Base-by-base conservation (phyloP, 2,113 vertebrate species). In the Gallinago undulata region DNA sequence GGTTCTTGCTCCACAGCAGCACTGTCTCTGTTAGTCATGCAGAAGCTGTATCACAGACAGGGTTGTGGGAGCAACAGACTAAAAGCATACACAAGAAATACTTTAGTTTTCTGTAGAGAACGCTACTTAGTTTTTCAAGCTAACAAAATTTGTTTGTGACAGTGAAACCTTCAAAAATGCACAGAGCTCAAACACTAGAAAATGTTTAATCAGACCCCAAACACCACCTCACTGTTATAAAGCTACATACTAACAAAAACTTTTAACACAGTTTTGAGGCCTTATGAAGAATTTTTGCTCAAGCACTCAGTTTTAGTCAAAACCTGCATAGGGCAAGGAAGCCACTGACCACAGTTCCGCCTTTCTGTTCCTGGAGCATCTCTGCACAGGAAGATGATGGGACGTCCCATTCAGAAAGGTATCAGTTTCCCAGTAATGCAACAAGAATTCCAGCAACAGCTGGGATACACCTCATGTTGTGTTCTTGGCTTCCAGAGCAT, bases 191-290 rank as follows among this genome's bases (percentile, higher is more conserved):
- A 59, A 39, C 13, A 64, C 6, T 5, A 10, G 2, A 10, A 27
- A 19, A 15, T 23, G 45, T 84, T 41, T 51, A 3, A 30, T 24
- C 30, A 53, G 31, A 35, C 39, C 50, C 15, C 39, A 51, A 70
- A 75, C 28, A 33, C 5, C 0, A 0, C 1, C 1, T 30, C 18
- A 37, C 3, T 13, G 25, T 21, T 23, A 28, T 33, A 4, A 35
- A 45, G 9, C n/a, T 5, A 47, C 3, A 15, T 4, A 31, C 23
- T 7, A 73, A 31, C 1, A 4, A 27, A 27, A 51, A 50, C 6
- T 66, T 23, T 9, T 1, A 24, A 50, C 2, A 10, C 14, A 13
- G 35, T 28, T 41, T 35, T 19, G 45, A 45, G 68, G n/a, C 31
- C 45, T 60, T 8, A 30, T 1, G 13, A 69, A 48, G n/a, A 45